These are phyloP conservation scores for Aplodontia rufa DNA, from an alignment of 2,113 vertebrate genomes.

Conservation along the genomic window DNA sequence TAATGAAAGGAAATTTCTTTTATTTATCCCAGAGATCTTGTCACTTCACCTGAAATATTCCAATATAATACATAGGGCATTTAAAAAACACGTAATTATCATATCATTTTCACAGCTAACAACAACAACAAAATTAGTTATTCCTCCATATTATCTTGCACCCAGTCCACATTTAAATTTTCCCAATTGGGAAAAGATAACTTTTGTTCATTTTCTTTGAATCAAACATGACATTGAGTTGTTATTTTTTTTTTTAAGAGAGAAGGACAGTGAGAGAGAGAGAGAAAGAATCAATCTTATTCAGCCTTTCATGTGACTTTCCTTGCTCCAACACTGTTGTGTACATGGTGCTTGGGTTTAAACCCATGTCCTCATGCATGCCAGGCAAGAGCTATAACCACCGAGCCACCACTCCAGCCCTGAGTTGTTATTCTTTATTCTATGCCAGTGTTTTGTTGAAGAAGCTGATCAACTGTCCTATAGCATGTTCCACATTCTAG, in stretches of 20 bases:
- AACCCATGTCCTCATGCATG: no score
- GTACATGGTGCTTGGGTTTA: no score
- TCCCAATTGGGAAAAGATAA: not conserved
- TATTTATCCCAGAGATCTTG: not conserved
- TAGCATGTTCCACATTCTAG: not conserved
- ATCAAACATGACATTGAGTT: not conserved
- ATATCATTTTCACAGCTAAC: not conserved
- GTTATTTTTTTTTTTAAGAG: not conserved
- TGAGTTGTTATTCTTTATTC: not conserved
- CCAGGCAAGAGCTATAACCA: no score
- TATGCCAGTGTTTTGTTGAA: not conserved
- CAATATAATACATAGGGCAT: not conserved
- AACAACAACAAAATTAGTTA: not conserved
- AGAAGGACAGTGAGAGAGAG: no score
- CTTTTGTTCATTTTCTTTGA: slow-evolving; percentile 18
- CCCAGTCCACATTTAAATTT: not conserved
- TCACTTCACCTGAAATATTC: not conserved
- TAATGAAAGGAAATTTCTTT: not conserved
- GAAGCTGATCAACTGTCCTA: not conserved
- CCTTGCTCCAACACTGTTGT: no score
- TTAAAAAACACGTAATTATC: not conserved
- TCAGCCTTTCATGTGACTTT: no score
- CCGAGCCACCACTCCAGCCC: no score
- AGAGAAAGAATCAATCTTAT: no score
- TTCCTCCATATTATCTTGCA: not conserved